A percentile compares a stretch with the other conserved stretches of the same genome.
These are phyloP conservation scores for Melanocharis versteri DNA, from an alignment of 2,113 vertebrate species.

Conservation along the genomic window DNA sequence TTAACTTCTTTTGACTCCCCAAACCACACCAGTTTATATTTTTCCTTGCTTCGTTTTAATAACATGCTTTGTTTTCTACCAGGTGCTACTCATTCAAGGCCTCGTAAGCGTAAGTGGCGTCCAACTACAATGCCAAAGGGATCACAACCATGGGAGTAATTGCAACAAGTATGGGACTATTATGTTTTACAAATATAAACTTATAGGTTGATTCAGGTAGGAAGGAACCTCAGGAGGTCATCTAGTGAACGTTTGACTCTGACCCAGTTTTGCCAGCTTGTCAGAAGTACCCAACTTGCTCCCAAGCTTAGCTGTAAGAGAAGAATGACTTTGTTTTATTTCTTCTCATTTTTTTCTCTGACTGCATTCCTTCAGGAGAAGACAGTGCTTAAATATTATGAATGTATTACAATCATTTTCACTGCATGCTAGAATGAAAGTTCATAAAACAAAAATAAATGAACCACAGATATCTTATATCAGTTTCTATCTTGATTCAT, in stretches of 20 bases:
- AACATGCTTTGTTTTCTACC: not conserved
- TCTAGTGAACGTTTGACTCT: not conserved
- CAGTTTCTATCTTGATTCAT: not conserved
- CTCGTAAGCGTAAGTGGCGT: not conserved
- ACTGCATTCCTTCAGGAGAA: not conserved
- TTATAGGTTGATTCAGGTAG: not conserved
- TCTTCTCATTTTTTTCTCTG: not conserved
- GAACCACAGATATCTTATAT: not conserved
- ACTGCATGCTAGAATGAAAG: not conserved
- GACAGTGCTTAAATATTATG: not conserved
- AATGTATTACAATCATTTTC: not conserved
- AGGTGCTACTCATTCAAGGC: not conserved
- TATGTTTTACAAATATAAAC: not conserved
- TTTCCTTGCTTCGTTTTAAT: not conserved
- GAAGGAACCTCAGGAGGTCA: not conserved
- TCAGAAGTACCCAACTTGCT: not conserved
- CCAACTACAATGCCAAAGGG: not conserved
- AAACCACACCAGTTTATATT: not conserved
- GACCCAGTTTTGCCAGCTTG: not conserved
- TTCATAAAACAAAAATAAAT: not conserved
- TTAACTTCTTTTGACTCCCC: not conserved
- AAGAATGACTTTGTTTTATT: not conserved
- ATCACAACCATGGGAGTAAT: not conserved
- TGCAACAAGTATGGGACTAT: not conserved
- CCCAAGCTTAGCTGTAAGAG: not conserved